Percentiles rank a stretch among this genome's conserved stretches.
phyloP scores from a whole-genome alignment of 2,888 invertebrate genomes.

The Epinotia brunnichana region DNA sequence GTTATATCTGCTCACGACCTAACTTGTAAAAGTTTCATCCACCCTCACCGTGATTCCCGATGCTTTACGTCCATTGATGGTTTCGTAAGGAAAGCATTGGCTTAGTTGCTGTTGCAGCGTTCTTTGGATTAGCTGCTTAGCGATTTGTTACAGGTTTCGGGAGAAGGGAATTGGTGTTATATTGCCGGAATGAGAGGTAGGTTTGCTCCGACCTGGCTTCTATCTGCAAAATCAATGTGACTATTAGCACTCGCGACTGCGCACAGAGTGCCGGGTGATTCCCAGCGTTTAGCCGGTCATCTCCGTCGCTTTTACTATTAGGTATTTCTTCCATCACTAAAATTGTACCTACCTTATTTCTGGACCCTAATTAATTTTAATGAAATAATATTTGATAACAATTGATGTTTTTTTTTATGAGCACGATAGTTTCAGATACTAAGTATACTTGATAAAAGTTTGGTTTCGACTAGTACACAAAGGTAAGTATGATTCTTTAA shows the following conservation, averaged over 20 bases:
- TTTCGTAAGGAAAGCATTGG: constrained; percentile 47
- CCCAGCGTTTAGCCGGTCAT: constrained; percentile 13
- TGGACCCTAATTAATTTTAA: no score
- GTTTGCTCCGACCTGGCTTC: constrained; percentile 80
- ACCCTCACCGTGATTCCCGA: neutral
- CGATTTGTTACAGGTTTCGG: constrained; percentile 47
- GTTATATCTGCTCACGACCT: constrained; percentile 71
- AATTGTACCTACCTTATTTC: no score
- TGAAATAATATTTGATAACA: no score
- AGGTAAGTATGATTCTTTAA: no score
- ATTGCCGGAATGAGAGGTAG: constrained; percentile 67
- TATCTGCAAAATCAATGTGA: constrained; percentile 84
- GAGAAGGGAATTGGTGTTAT: constrained; percentile 51
- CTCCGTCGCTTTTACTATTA: neutral
- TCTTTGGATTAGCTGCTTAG: constrained; percentile 57
- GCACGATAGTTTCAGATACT: no score
- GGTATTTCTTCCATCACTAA: neutral
- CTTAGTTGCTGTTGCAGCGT: constrained; percentile 48
- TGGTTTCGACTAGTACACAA: no score
- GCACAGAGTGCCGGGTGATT: constrained; percentile 59
- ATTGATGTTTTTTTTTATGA: no score
- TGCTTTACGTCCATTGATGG: constrained; percentile 34
- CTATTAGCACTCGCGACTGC: constrained; percentile 84
- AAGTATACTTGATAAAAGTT: no score
- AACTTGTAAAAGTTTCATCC: constrained; percentile 47